Evolutionary conservation across 1,140 invertebrate genomes (phyloP).

Genomic region (Manduca sexta): DNA sequence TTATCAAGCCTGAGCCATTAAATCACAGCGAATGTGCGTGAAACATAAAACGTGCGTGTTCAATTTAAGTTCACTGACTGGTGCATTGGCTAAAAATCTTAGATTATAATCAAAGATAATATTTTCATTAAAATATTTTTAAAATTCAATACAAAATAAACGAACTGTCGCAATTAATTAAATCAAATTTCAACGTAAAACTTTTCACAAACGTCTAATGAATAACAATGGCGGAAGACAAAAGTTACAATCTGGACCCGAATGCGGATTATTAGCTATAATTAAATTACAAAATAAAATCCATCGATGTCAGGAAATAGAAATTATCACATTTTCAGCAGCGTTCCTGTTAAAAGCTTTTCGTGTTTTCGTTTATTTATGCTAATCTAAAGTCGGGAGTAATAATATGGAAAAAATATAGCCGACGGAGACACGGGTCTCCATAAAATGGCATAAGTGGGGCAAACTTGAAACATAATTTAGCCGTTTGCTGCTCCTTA

Average conservation of each 20-base stretch:
- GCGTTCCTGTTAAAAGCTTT: conserved; percentile 32
- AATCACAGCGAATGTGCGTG: too few species aligned
- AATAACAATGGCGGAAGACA: conserved; percentile 14
- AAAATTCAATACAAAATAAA: background rate
- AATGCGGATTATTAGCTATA: conserved; percentile 6
- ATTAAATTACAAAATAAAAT: conserved; percentile 12
- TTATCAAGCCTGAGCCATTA: too few species aligned
- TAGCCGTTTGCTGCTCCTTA: conserved; percentile 19
- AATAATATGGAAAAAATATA: conserved; percentile 36
- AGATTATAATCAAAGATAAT: too few species aligned
- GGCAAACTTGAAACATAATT: conserved; percentile 31
- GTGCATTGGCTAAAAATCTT: too few species aligned
- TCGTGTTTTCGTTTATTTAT: conserved; percentile 30
- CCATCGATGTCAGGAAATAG: conserved; percentile 16
- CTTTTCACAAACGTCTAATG: conserved; percentile 6
- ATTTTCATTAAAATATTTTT: background rate
- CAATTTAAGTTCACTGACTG: too few species aligned
- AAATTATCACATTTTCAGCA: conserved; percentile 20
- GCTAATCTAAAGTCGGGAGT: conserved; percentile 34
- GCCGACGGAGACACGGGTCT: conserved; percentile 26
- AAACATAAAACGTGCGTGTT: too few species aligned
- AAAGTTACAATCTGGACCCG: conserved; percentile 10
- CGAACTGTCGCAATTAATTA: background rate
- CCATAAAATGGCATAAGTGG: conserved; percentile 33
- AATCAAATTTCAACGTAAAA: conserved; percentile 8